Evolutionary conservation across 2,797 vertebrate genomes (phyloP), one percentile per base, ranked within the genome.

Genomic region (Platyrinchus mystaceus): DNA sequence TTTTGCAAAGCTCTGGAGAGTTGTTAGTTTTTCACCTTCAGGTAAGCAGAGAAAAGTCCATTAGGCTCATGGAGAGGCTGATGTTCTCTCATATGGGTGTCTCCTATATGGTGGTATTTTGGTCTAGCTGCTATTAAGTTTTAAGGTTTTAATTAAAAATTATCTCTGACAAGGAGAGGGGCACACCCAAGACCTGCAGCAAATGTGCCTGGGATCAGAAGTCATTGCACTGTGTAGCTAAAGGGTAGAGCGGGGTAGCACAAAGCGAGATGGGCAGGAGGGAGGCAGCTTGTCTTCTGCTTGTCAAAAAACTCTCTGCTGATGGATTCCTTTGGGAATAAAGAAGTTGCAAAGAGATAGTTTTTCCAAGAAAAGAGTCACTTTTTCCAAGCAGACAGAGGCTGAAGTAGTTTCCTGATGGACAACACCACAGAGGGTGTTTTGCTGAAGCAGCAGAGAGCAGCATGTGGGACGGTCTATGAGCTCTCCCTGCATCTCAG

Each of bases 391-490:
- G 39, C 39, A 63, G 82, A 79, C 16, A 76, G n/a, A 28, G 75
- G 22, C 30, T 44, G 41, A 58, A 85, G 6, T 24, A n/a, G n/a
- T 46, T 86, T 78, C 26, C 1, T 3, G 36, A 26, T n/a, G n/a
- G 50, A 30, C 60, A 44, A 3, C 10, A 44, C 9, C 34, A 8
- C 15, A 24, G 50, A 47, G 16, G 20, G 19, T 41, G 28, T 47
- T 71, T 39, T 73, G 37, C 55, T 53, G 62, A 59, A 53, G 34
- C 9, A 52, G 49, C 37, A 23, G 53, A 56, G 34, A 62, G 20
- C n/a, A 52, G 47, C 2, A 4, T 1, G 0, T 15, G 14, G 30
- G 26, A 49, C 5, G 0, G 2, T 6, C 22, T 39, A 27, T 4
- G 27, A 46, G 43, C 6, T 47, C n/a, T 77, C 22, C 27, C 18